Conservation (phyloP, 2,888 invertebrate species). For the Ditylenchus weischeri region DNA sequence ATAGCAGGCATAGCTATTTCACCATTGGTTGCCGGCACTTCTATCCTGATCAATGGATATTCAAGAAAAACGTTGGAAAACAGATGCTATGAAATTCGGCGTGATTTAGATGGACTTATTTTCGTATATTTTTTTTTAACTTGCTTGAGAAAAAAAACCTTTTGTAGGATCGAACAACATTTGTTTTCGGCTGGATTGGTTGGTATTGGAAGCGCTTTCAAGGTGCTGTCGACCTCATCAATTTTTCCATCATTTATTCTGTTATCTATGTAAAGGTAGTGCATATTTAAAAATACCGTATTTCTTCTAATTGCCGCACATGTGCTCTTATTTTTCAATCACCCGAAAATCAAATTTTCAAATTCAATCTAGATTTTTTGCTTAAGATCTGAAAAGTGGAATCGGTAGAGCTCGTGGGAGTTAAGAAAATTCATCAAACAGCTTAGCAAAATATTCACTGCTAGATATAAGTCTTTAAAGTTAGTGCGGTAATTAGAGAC, state of each 20-base stretch:
- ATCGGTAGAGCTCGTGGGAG: too few species aligned
- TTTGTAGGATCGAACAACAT: slow-evolving; percentile 46
- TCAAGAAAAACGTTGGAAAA: slow-evolving; percentile 9
- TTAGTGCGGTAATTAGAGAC: too few species aligned
- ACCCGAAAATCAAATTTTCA: too few species aligned
- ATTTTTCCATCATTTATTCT: slow-evolving; percentile 32
- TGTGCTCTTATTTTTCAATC: too few species aligned
- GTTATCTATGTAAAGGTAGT: neutral
- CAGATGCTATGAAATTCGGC: slow-evolving; percentile 48
- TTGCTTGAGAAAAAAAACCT: too few species aligned
- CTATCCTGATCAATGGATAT: slow-evolving; percentile 8
- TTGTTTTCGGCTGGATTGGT: slow-evolving; percentile 48
- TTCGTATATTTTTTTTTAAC: neutral
- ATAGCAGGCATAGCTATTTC: slow-evolving; percentile 45
- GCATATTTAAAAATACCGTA: neutral
- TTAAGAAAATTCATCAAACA: too few species aligned
- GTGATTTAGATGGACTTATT: slow-evolving; percentile 33
- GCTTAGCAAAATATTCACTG: too few species aligned
- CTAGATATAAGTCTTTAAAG: too few species aligned
- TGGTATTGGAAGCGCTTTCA: slow-evolving; percentile 58
- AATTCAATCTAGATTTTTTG: too few species aligned
- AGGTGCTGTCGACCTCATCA: slow-evolving; percentile 55
- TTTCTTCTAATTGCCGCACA: too few species aligned
- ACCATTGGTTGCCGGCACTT: slow-evolving; percentile 31
- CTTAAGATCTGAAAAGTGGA: too few species aligned